These are phyloP conservation scores for Erethizon dorsatum DNA, from an alignment of 2,797 vertebrate species.

Conservation along the genomic window DNA sequence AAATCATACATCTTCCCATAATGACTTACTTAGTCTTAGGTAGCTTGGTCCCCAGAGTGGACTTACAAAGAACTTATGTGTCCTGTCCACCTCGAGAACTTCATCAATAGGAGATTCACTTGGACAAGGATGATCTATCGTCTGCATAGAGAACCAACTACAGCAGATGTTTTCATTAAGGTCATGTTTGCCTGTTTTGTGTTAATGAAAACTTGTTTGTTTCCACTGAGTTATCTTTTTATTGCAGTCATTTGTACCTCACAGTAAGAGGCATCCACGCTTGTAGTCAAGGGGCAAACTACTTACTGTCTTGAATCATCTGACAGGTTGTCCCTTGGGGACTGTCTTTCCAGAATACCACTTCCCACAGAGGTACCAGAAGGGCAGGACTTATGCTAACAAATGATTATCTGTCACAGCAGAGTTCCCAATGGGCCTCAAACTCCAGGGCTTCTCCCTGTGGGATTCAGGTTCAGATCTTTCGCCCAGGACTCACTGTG, in stretches of 20 bases:
- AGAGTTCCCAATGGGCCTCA: neutral
- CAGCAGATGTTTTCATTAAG: slow-evolving; percentile 16
- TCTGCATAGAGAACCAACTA: slow-evolving; percentile 42
- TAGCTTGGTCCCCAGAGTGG: neutral
- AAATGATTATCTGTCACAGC: neutral
- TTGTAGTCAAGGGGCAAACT: neutral
- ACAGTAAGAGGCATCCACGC: slow-evolving; percentile 19
- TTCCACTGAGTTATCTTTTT: neutral
- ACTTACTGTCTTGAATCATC: neutral
- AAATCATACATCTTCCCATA: neutral
- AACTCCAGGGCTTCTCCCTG: neutral
- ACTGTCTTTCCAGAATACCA: neutral
- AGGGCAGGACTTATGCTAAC: neutral
- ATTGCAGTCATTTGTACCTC: slow-evolving; percentile 49
- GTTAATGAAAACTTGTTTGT: slow-evolving; percentile 51
- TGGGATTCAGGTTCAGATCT: neutral
- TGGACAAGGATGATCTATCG: neutral
- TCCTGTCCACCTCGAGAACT: neutral
- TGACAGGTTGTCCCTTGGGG: slow-evolving; percentile 2
- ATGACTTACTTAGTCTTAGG: fast-evolving
- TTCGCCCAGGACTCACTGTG: neutral
- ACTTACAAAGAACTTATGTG: neutral
- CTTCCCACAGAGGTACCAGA: neutral
- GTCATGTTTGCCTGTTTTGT: neutral
- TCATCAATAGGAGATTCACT: neutral